phyloP scores from a whole-genome alignment of 2,888 invertebrate species.

The Stenotaenia linearis region DNA sequence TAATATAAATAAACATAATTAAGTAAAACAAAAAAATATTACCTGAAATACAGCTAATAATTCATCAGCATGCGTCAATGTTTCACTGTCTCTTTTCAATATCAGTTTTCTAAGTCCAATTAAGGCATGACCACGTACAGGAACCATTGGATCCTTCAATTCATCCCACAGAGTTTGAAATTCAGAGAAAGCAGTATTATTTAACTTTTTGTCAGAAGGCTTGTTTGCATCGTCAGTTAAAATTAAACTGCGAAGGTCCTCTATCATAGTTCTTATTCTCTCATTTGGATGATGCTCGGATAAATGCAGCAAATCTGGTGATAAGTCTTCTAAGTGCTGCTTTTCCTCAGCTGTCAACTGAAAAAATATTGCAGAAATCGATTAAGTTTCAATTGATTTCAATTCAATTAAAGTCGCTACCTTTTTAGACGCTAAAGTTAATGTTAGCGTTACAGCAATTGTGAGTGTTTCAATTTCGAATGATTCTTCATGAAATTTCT shows the following conservation, averaged over 20 bases:
- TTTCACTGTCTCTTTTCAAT: constrained; percentile 58
- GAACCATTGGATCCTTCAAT: constrained; percentile 64
- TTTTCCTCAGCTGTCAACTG: background rate
- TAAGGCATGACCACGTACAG: constrained; percentile 75
- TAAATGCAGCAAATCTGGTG: constrained; percentile 12
- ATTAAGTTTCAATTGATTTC: background rate
- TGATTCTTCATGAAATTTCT: background rate
- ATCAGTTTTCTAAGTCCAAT: constrained; percentile 67
- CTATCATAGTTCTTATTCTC: constrained; percentile 49
- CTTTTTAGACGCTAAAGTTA: background rate
- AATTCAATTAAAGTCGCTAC: background rate
- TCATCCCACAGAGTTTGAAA: constrained; percentile 48
- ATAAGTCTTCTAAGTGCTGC: background rate
- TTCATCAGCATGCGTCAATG: constrained; percentile 59
- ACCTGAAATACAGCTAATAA: constrained; percentile 68
- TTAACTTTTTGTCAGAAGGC: background rate
- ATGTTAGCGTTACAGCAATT: background rate
- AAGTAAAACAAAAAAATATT: constrained; percentile 39
- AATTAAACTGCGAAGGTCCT: constrained; percentile 48
- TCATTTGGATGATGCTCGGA: constrained; percentile 20
- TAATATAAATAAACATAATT: background rate
- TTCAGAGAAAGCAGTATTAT: background rate
- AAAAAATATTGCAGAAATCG: background rate
- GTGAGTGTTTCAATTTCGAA: background rate
- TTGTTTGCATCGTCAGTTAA: background rate